Conservation (phyloP, 2,113 vertebrate genomes). For the Corvus hawaiiensis region DNA sequence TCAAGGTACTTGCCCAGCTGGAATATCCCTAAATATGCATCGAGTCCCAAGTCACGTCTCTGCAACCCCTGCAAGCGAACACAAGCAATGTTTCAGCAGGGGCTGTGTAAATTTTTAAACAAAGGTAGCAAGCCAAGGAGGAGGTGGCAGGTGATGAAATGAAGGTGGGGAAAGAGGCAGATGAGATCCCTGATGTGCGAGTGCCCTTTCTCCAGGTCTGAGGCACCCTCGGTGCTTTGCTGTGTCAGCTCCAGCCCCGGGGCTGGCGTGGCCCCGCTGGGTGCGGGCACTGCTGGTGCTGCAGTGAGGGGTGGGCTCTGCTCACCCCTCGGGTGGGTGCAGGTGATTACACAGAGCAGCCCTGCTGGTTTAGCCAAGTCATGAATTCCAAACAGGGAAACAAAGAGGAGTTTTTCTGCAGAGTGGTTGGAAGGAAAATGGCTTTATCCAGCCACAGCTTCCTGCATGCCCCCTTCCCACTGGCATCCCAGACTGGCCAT, state of each 20-base stretch:
- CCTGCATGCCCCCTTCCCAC: rapidly evolving
- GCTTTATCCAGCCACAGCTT: neutral
- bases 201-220: neutral
- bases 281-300: neutral
- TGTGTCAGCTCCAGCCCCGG: neutral
- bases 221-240: neutral
- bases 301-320: neutral
- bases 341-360: neutral
- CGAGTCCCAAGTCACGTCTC: neutral
- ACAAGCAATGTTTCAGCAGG: neutral
- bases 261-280: neutral
- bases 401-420: neutral
- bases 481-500: neutral
- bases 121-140: neutral
- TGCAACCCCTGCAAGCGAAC: rapidly evolving
- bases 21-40: neutral
- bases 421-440: neutral
- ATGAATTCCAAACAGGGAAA: neutral
- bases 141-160: neutral
- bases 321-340: neutral
- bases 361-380: neutral
- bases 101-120: neutral
- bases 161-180: neutral
- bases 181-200: neutral
- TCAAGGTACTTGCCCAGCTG: conserved; percentile 20